Evolutionary conservation across 2,113 vertebrate genomes (phyloP).

Genomic region (Nycticorax nycticorax): DNA sequence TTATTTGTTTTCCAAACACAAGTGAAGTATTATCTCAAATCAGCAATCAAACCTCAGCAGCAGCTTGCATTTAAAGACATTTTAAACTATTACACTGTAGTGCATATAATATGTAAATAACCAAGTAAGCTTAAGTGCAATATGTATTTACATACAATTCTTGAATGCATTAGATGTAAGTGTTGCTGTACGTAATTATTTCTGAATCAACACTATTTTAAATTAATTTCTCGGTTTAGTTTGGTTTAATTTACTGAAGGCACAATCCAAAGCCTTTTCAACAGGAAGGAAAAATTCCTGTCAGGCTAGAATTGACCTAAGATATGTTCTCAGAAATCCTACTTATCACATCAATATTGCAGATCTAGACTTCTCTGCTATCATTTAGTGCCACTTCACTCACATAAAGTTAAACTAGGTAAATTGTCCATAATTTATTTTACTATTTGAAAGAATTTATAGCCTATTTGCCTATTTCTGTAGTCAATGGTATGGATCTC

Average conservation of each 20-base stretch:
- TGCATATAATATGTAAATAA: background rate
- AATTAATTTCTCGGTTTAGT: background rate
- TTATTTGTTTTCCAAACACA: slow-evolving; percentile 18
- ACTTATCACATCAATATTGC: background rate
- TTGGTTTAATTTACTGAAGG: background rate
- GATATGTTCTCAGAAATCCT: background rate
- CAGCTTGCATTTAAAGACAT: background rate
- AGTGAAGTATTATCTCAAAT: slow-evolving; percentile 1
- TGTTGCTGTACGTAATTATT: background rate
- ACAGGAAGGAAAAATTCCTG: background rate
- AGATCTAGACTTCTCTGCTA: background rate
- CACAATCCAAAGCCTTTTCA: background rate
- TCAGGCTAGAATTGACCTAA: background rate
- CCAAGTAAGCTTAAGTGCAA: background rate
- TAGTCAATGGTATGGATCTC: background rate
- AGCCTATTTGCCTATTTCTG: background rate
- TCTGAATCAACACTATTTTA: background rate
- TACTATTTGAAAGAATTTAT: background rate
- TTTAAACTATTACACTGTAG: background rate
- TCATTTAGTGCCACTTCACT: background rate
- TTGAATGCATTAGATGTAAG: background rate
- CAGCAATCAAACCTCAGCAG: background rate
- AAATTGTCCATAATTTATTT: background rate
- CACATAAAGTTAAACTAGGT: background rate
- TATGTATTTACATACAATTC: background rate